Evolutionary conservation across 2,888 invertebrate genomes (phyloP), one percentile per base, ranked within the genome.

Genomic region (Hermaeophaga mercurialis): DNA sequence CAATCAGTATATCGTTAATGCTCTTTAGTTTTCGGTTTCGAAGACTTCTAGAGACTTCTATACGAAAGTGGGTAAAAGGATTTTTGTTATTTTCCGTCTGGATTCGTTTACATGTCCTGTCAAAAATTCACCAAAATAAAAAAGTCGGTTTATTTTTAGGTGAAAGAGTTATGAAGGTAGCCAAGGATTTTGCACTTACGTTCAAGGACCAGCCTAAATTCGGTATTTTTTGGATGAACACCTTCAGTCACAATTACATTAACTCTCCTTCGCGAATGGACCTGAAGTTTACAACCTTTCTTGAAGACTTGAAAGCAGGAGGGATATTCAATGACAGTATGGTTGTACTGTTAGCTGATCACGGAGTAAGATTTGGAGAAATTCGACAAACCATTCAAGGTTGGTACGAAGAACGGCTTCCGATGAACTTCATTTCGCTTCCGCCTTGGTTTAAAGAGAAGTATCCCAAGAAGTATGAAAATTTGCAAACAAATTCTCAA

Each of bases 141-240:
- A 22, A 22, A 22, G 22, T 22, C 6, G 6, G 3, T 22, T 36
- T 22, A 50, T 45, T 58, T 61, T 84, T 84, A 9, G 85, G 85
- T 9, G 86, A 90, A 70, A 83, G 88, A 39, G 78, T 91, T 12
- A 80, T 90, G 58, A 82, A 88, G 62, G 87, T 87, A 69, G 88
- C 87, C 0, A 67, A 84, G 19, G 86, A 90, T 66, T 87, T 91
- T 67, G 83, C 84, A 0, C 78, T 79, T 0, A 84, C 84, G 0
- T 88, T 86, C 65, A 80, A 80, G 61, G 78, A 81, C 22, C 76
- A 82, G 1, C 83, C 86, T 0, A 88, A 84, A 70, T 91, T 92
- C 66, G 90, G 89, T 0, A 78, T 91, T 19, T 90, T 91, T 73
- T 91, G 91, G 91, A 84, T 88, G 62, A 90, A 90, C 70, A 85